phyloP scores from a whole-genome alignment of 2,888 invertebrate genomes.

The Pollenia labialis region DNA sequence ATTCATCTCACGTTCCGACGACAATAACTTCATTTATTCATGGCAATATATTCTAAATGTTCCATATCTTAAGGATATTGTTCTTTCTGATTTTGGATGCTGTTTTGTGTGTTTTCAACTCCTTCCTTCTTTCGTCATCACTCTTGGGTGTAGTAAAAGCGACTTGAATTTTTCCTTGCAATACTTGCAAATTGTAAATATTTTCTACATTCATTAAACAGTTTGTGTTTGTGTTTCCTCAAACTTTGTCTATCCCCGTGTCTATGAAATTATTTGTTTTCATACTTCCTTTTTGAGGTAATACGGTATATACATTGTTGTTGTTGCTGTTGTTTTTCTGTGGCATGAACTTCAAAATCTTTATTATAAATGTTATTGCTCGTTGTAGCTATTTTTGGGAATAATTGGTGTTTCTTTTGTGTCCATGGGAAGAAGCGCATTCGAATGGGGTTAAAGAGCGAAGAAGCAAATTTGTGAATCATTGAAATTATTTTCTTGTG shows the following conservation, averaged over 20 bases:
- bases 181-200: slow-evolving; percentile 19
- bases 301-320: slow-evolving; percentile 17
- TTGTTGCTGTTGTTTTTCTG: slow-evolving; percentile 26
- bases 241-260: slow-evolving; percentile 63
- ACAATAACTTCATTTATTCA: slow-evolving; percentile 38
- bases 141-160: slow-evolving; percentile 53
- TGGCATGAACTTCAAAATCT: slow-evolving; percentile 39
- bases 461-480: not conserved
- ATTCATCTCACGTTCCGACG: slow-evolving; percentile 57
- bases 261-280: slow-evolving; percentile 48
- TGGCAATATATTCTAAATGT: slow-evolving; percentile 44
- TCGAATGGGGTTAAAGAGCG: too few species aligned
- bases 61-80: slow-evolving; percentile 70
- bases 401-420: slow-evolving; percentile 33
- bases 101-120: slow-evolving; percentile 55
- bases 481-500: slow-evolving; percentile 40
- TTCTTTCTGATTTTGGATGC: slow-evolving; percentile 66
- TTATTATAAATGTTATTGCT: not conserved
- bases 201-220: slow-evolving; percentile 64
- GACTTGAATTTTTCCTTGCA: slow-evolving; percentile 33
- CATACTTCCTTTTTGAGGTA: slow-evolving; percentile 22
- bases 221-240: slow-evolving; percentile 63
- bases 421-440: not conserved
- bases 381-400: slow-evolving; percentile 1
- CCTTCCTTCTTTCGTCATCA: slow-evolving; percentile 8